Evolutionary conservation across 2,113 vertebrate species (phyloP).

Genomic region (Eulacestoma nigropectus): DNA sequence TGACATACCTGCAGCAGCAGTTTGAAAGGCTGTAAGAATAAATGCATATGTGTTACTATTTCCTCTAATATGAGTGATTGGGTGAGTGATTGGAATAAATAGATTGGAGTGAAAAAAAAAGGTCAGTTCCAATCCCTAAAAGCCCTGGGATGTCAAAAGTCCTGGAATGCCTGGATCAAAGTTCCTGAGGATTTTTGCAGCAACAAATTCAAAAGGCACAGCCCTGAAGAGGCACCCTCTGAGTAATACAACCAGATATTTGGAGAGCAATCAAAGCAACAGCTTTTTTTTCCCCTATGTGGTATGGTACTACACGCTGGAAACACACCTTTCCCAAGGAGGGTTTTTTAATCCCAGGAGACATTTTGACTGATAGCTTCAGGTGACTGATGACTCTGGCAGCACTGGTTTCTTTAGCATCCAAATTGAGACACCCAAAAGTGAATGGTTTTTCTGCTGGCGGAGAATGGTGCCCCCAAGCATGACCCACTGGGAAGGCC

Average conservation of each 20-base stretch:
- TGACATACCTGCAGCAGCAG: neutral
- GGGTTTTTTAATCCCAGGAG: neutral
- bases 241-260: neutral
- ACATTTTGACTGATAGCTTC: neutral
- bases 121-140: neutral
- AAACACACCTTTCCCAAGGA: neutral
- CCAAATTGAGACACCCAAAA: neutral
- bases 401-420: neutral
- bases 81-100: neutral
- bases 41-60: fast-evolving
- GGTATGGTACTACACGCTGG: neutral
- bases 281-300: too few relatives aligned
- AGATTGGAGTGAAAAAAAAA: neutral
- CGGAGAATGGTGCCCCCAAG: neutral
- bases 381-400: neutral
- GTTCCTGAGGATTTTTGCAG: neutral
- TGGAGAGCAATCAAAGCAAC: neutral
- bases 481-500: neutral
- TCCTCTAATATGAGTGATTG: neutral
- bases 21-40: neutral
- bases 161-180: neutral
- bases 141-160: neutral
- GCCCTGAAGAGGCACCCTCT: neutral
- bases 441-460: neutral
- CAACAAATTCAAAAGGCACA: neutral